A percentile compares a stretch with the other conserved stretches of the same genome.
Conservation (phyloP, 2,888 invertebrate genomes). For the Erebia ligea region DNA sequence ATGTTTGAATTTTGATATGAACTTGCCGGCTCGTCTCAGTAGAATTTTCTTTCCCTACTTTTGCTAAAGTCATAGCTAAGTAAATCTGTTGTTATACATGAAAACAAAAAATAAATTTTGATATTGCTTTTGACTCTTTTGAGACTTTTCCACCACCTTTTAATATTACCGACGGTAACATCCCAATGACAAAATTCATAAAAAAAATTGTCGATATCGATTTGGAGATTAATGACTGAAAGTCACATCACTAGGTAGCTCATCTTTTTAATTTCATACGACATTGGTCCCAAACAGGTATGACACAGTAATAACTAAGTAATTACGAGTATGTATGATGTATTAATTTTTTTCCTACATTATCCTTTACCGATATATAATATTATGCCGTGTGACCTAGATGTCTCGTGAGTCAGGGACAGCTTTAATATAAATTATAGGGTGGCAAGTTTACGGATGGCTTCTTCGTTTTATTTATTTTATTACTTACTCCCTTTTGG, state of each 20-base stretch:
- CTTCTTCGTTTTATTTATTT: constrained; percentile 2
- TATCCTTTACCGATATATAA: constrained; percentile 2
- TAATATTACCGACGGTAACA: background rate
- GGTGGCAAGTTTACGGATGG: background rate
- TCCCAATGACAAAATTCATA: too few relatives aligned
- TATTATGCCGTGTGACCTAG: constrained; percentile 1
- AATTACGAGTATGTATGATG: constrained; percentile 17
- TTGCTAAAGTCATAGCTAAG: too few relatives aligned
- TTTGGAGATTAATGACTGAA: background rate
- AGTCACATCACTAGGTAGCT: constrained; percentile 22
- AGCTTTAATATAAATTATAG: constrained; percentile 14
- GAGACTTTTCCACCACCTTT: background rate
- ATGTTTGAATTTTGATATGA: too few relatives aligned
- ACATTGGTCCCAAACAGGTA: constrained; percentile 13
- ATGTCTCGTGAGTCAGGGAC: constrained; percentile 14
- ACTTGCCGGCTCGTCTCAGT: too few relatives aligned
- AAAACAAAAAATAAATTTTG: too few relatives aligned
- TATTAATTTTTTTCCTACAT: constrained; percentile 19
- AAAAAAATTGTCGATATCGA: background rate
- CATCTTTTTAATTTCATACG: constrained; percentile 19
- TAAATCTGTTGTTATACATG: too few relatives aligned
- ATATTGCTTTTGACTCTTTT: too few relatives aligned
- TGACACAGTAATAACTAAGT: constrained; percentile 14
- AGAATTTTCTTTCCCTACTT: too few relatives aligned
- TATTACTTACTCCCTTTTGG: too few relatives aligned